Conservation (phyloP, 2,888 invertebrate genomes). For the Melinopterus prodromus region DNA sequence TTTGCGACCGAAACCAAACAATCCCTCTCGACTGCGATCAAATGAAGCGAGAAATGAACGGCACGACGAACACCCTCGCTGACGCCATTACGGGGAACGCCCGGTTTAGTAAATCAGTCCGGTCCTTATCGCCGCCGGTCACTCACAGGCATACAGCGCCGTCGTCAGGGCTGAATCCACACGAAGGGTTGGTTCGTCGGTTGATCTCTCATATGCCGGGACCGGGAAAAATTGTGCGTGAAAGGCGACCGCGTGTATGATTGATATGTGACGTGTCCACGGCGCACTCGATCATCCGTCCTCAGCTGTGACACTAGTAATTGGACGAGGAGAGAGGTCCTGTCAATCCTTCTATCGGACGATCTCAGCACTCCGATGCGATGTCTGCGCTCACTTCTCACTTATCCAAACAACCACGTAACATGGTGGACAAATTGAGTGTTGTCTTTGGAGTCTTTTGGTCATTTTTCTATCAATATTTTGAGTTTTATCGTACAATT, state of each 20-base stretch:
- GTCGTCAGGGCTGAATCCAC: background rate
- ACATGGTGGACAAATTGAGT: background rate
- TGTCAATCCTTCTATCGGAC: conserved; percentile 22
- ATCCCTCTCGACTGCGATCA: background rate
- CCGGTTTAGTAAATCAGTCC: background rate
- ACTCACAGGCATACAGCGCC: background rate
- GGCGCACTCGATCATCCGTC: conserved; percentile 17
- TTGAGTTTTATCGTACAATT: too few species aligned
- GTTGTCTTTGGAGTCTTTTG: background rate
- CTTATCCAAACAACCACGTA: background rate
- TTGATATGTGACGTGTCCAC: conserved; percentile 27
- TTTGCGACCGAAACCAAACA: background rate
- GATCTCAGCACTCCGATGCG: conserved; percentile 10
- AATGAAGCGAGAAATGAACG: background rate
- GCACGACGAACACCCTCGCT: background rate
- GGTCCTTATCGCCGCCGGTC: background rate
- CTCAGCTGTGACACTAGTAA: conserved; percentile 23
- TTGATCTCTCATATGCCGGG: background rate
- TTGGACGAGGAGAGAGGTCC: conserved; percentile 19
- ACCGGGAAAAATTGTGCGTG: background rate
- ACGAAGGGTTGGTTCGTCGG: background rate
- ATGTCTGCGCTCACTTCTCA: conserved; percentile 12
- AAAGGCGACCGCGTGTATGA: conserved; percentile 22
- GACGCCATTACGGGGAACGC: background rate
- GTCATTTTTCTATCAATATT: too few species aligned